Evolutionary conservation across 2,888 invertebrate species (phyloP).

Genomic region (Phasia obesa): DNA sequence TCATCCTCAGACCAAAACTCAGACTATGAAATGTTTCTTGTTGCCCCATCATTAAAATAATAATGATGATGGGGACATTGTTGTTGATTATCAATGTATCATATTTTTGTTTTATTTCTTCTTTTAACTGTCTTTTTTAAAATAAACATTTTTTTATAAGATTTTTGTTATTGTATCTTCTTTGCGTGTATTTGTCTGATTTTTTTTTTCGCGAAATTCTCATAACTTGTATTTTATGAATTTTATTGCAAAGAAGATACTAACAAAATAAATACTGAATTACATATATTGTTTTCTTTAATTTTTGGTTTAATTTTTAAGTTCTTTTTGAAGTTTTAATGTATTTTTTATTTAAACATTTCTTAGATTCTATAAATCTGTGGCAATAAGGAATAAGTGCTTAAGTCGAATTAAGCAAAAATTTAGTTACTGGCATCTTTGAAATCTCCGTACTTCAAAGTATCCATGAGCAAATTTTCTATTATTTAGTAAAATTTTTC

Average conservation of each 20-base stretch:
- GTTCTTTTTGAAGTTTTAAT: too few relatives aligned
- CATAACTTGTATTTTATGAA: slow-evolving; percentile 10
- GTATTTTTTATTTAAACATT: too few relatives aligned
- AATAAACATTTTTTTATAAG: slow-evolving; percentile 44
- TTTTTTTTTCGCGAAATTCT: background rate
- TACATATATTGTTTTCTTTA: too few relatives aligned
- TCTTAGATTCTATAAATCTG: too few relatives aligned
- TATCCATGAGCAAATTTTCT: too few relatives aligned
- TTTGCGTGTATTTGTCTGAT: background rate
- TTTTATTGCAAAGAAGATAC: background rate
- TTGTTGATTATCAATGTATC: slow-evolving; percentile 49
- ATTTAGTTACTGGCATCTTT: too few relatives aligned
- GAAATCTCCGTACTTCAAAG: too few relatives aligned
- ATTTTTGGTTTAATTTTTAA: too few relatives aligned
- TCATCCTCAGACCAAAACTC: slow-evolving; percentile 2
- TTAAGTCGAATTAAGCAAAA: too few relatives aligned
- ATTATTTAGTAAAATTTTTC: too few relatives aligned
- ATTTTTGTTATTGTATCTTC: background rate
- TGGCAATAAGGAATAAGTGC: too few relatives aligned
- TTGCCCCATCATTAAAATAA: slow-evolving; percentile 27
- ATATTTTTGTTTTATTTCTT: slow-evolving; percentile 45
- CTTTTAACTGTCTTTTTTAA: slow-evolving; percentile 2
- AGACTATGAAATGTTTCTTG: background rate
- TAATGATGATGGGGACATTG: slow-evolving; percentile 22
- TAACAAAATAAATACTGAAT: too few relatives aligned